Conservation (phyloP, 2,888 invertebrate species). For the Rhimphoctona megacephalus region DNA sequence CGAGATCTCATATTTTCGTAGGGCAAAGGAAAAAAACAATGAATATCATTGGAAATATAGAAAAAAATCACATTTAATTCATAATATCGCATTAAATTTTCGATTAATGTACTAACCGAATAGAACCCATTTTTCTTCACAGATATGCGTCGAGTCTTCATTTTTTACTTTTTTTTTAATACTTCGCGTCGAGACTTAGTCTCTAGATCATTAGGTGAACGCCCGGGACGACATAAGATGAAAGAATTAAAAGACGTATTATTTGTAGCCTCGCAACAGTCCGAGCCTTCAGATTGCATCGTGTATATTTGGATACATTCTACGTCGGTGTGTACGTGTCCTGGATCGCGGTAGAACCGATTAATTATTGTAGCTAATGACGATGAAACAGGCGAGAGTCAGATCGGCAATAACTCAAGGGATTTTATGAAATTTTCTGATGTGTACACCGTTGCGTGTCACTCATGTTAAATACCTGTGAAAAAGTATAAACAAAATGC, state of each 20-base stretch:
- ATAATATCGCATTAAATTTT: too few species aligned
- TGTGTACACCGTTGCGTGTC: not conserved
- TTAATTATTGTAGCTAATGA: conserved; percentile 43
- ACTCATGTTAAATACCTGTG: not conserved
- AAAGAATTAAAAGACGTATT: conserved; percentile 3
- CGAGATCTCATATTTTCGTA: too few species aligned
- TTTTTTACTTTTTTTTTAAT: not conserved
- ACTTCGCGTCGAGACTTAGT: not conserved
- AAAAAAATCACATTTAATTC: too few species aligned
- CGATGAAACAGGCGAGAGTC: conserved; percentile 31
- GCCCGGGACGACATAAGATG: not conserved
- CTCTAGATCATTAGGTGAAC: not conserved
- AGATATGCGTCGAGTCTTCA: not conserved
- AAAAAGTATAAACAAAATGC: conserved; percentile 17
- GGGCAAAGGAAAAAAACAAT: too few species aligned
- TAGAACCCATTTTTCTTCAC: too few species aligned
- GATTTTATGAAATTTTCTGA: conserved; percentile 29
- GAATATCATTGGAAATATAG: too few species aligned
- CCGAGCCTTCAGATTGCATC: conserved; percentile 8
- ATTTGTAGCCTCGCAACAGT: conserved; percentile 1
- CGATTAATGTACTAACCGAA: too few species aligned
- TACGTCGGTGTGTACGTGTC: not conserved
- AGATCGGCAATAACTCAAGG: conserved; percentile 2
- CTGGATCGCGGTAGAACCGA: not conserved
- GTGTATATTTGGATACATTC: not conserved